A percentile compares a stretch with the other conserved stretches of the same genome.
phyloP scores from a whole-genome alignment of 2,888 invertebrate genomes.

The Heliconius erato region DNA sequence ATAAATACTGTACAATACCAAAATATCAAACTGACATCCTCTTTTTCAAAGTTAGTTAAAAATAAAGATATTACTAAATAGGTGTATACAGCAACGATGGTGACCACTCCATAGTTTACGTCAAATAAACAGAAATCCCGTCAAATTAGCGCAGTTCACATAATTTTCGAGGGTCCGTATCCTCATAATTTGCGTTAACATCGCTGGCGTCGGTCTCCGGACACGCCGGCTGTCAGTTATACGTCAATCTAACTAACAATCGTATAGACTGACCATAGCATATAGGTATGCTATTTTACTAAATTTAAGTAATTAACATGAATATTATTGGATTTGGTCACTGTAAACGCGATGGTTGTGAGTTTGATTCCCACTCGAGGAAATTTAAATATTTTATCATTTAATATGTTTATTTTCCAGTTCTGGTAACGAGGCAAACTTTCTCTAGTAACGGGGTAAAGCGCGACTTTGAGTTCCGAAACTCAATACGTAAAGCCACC shows the following conservation, averaged over 20 bases:
- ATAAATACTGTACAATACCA: too few relatives aligned
- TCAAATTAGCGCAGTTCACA: conserved; percentile 12
- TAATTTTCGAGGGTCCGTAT: conserved; percentile 15
- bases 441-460: too few relatives aligned
- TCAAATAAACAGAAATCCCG: conserved; percentile 16
- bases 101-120: background rate
- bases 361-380: background rate
- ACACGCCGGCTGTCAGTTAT: conserved; percentile 22
- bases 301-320: background rate
- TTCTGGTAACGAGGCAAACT: too few relatives aligned
- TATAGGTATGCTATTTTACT: background rate
- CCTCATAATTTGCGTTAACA: conserved; percentile 22
- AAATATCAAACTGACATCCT: too few relatives aligned
- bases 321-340: background rate
- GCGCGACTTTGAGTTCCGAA: too few relatives aligned
- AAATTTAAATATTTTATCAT: too few relatives aligned
- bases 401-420: too few relatives aligned
- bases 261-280: background rate
- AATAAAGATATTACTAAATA: background rate
- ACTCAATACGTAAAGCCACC: too few relatives aligned
- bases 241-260: conserved; percentile 11
- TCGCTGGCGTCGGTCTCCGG: conserved; percentile 15
- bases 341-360: background rate
- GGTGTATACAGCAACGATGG: background rate
- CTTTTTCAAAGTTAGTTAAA: background rate